Base-by-base conservation (phyloP, 2,113 vertebrate genomes). In the Taurulus bubalis region DNA sequence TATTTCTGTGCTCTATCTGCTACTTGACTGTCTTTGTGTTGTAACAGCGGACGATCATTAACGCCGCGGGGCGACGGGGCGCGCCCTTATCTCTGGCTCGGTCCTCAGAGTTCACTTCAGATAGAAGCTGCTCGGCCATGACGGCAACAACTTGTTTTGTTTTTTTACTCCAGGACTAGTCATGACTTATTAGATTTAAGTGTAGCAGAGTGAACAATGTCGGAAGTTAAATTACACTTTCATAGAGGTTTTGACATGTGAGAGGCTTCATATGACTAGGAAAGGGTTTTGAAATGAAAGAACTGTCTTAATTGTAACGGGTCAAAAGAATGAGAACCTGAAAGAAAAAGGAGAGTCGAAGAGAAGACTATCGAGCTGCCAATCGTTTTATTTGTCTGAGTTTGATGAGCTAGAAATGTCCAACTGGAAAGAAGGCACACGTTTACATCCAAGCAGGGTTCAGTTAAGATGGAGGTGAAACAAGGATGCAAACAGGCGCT, bases 41-140 rank as follows among this genome's bases (percentile, higher is more conserved):
- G 91, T 93, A 93, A 92, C 89, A 67, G 90, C 75, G 89, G 90
- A 84, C 85, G 91, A 92, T 94, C 94, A 94, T 94, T 94, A 93
- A 93, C 89, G 73, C 82, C 83, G 79, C 32, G 42, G 90, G 85
- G 89, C 82, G 89, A 94, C 90, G 90, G 87, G 90, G 85, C 38
- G 79, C 84, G 32, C 80, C 62, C 91, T 95, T 95, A 95, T 95
- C 94, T 79, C 65, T 1, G 51, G 36, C 87, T 80, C 24, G 40
- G 87, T 87, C 85, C 94, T 90, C 71, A 69, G 92, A 94, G 92
- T 93, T 92, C 87, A 89, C 86, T 90, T 78, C 56, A 83, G 92
- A 92, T 82, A 73, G 85, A 91, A 91, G 85, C 89, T 92, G 79
- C 88, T 90, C 68, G 32, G 68, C 87, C 85, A 71, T 84, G 74